Evolutionary conservation across 2,113 vertebrate species (phyloP), one percentile per base, ranked within the genome.

Genomic region (Turdus rufiventris): DNA sequence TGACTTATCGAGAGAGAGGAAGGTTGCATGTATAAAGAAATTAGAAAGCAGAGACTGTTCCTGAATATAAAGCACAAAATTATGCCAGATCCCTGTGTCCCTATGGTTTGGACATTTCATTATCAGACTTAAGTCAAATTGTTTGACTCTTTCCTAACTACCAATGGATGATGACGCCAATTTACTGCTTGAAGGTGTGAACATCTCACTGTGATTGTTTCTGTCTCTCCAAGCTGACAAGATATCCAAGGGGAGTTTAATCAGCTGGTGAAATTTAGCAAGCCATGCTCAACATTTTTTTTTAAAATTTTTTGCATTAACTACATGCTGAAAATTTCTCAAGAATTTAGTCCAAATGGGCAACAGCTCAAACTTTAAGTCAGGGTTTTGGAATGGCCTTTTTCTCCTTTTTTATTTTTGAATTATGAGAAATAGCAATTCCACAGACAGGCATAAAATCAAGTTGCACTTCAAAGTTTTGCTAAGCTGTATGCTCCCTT

Each of bases 41-140:
- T 43, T 51, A 88, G 82, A 95, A 95, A 92, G 82, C 66, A 90
- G 45, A 92, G 48, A 54, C 51, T 77, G 56, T 67, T 94, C 28
- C 65, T 91, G 68, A 88, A 90, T 38, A 81, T 40, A 84, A 92
- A 93, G 53, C 57, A 91, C 61, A 89, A 88, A 90, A 60, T 19
- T 34, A 79, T 9, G 9, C 15, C 58, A 88, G 33, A 67, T 28
- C 26, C 36, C 33, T 13, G 6, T 28, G 20, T 25, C 87, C 42
- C 36, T 72, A 8, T 26, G 2, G 17, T 54, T 54, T 51, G 45
- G 45, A 38, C 16, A 31, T 54, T 79, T 68, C 34, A 45, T 58
- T 60, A 81, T 23, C 20, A 87, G 47, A 87, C 34, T 19, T 34
- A 11, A 87, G 36, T 51, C 24, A 84, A 71, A 67, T 54, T 75